A percentile compares a stretch with the other conserved stretches of the same genome.
phyloP scores from a whole-genome alignment of 2,888 invertebrate genomes.

The Hofmannophila pseudospretella region DNA sequence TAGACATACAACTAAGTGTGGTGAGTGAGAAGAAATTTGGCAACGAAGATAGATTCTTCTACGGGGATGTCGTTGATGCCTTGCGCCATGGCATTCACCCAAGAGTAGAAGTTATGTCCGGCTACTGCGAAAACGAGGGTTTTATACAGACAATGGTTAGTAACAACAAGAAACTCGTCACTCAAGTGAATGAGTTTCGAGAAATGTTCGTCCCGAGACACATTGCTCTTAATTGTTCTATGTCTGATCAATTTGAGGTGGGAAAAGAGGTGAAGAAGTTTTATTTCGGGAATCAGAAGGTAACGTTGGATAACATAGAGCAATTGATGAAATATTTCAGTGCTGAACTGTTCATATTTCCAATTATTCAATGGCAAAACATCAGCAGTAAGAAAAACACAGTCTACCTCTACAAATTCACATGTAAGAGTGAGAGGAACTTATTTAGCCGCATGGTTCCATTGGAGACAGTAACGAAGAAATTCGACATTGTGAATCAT shows the following conservation, averaged over 20 bases:
- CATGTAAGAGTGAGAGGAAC: constrained; percentile 32
- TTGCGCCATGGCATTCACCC: constrained; percentile 64
- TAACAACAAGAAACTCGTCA: neutral
- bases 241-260: constrained; percentile 34
- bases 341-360: constrained; percentile 10
- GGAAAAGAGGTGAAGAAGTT: constrained; percentile 35
- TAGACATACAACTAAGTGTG: constrained; percentile 8
- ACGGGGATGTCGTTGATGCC: constrained; percentile 37
- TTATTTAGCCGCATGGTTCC: constrained; percentile 17
- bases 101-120: constrained; percentile 81
- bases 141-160: constrained; percentile 13
- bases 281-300: constrained; percentile 31
- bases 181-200: constrained; percentile 28
- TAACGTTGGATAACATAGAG: constrained; percentile 25
- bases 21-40: constrained; percentile 35
- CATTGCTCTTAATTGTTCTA: constrained; percentile 26
- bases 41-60: constrained; percentile 33
- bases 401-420: constrained; percentile 31
- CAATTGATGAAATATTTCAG: constrained; percentile 18
- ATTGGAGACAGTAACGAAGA: constrained; percentile 21
- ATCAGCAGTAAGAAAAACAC: constrained; percentile 23
- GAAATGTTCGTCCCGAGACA: constrained; percentile 40
- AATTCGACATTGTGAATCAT: constrained; percentile 22
- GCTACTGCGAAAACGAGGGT: constrained; percentile 83
- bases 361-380: constrained; percentile 25